Evolutionary conservation across 2,888 invertebrate genomes (phyloP).

Genomic region (Bombylius discolor): DNA sequence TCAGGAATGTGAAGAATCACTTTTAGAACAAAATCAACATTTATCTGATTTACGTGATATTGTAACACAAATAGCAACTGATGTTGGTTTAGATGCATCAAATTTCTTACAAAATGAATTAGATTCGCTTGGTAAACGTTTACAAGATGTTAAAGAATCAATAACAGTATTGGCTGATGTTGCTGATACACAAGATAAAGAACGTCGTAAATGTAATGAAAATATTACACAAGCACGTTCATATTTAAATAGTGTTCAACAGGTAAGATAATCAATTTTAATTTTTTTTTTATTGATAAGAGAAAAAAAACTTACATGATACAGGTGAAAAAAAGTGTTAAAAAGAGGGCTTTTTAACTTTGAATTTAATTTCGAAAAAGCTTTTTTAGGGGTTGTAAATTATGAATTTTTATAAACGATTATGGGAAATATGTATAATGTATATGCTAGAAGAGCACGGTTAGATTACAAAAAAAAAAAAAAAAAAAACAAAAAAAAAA

Average conservation of each 20-base stretch:
- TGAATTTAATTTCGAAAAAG: no score
- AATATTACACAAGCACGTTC: slow-evolving; percentile 45
- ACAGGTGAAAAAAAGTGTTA: no score
- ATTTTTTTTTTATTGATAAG: neutral
- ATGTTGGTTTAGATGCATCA: slow-evolving; percentile 59
- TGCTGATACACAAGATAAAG: slow-evolving; percentile 53
- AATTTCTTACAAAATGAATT: slow-evolving; percentile 63
- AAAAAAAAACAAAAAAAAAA: no score
- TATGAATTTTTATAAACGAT: no score
- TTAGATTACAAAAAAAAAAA: no score
- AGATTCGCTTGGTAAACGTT: slow-evolving; percentile 57
- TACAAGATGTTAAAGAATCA: slow-evolving; percentile 63
- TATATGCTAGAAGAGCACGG: no score
- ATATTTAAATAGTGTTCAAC: slow-evolving; percentile 59
- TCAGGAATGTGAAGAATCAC: slow-evolving; percentile 62
- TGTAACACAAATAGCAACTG: slow-evolving; percentile 63
- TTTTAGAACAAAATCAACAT: slow-evolving; percentile 56
- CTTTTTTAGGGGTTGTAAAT: no score
- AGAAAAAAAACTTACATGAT: neutral
- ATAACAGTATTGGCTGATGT: slow-evolving; percentile 63
- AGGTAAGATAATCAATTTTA: slow-evolving; percentile 40
- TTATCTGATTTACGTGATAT: slow-evolving; percentile 57
- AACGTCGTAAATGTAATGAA: slow-evolving; percentile 40
- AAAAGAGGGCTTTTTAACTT: no score
- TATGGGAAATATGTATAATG: no score